Percentiles rank a stretch among this genome's conserved stretches.
phyloP scores from a whole-genome alignment of 2,888 invertebrate species.

The Iphiclides podalirius region DNA sequence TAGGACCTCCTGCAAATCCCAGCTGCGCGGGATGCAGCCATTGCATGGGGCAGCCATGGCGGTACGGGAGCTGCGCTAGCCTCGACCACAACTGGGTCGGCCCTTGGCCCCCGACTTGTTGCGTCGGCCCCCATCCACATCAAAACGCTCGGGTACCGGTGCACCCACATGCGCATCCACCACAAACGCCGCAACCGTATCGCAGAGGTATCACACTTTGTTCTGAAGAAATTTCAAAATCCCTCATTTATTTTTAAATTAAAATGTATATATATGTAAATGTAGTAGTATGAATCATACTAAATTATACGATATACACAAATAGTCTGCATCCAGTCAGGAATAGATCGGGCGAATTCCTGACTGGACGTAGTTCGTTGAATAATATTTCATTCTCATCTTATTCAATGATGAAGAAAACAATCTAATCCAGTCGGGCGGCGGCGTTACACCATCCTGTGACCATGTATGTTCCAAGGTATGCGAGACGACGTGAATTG shows the following conservation, averaged over 20 bases:
- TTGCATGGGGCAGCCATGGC: constrained; percentile 51
- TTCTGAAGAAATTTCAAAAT: neutral
- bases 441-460: too few species aligned
- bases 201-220: constrained; percentile 53
- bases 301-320: too few species aligned
- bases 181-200: constrained; percentile 52
- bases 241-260: neutral
- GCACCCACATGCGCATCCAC: constrained; percentile 43
- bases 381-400: too few species aligned
- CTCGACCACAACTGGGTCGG: constrained; percentile 58
- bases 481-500: too few species aligned
- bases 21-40: constrained; percentile 39
- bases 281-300: too few species aligned
- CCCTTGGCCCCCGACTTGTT: constrained; percentile 37
- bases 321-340: too few species aligned
- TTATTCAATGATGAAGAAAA: too few species aligned
- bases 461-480: too few species aligned
- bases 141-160: constrained; percentile 30
- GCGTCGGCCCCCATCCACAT: constrained; percentile 35
- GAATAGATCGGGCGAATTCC: too few species aligned
- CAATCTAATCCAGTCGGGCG: too few species aligned
- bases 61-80: constrained; percentile 70
- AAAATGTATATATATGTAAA: neutral
- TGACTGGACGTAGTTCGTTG: too few species aligned
- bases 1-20: constrained; percentile 31